Conservation (phyloP, 92 coral and sea anemone species). For the Nematostella vectensis region DNA sequence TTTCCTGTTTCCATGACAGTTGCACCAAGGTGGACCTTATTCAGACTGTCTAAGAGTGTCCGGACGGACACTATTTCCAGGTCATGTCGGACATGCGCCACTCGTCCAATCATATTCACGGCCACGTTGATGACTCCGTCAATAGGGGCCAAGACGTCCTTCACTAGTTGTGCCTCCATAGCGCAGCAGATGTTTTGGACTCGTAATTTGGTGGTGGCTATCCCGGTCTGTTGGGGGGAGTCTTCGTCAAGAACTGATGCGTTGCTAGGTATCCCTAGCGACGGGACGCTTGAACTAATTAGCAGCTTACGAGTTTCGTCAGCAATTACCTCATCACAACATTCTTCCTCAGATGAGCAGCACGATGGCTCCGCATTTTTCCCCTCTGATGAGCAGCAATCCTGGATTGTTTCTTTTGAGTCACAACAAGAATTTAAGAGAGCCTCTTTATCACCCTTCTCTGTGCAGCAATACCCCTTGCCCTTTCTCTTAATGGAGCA, state of each 20-base stretch:
- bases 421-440: not conserved
- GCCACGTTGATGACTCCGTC: slow-evolving; percentile 68
- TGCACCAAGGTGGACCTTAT: slow-evolving; percentile 86
- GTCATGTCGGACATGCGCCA: slow-evolving; percentile 80
- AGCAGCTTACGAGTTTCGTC: not conserved
- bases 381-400: not conserved
- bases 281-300: not conserved
- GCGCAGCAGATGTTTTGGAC: slow-evolving; percentile 95
- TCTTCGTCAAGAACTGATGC: not conserved
- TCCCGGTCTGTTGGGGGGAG: slow-evolving; percentile 5
- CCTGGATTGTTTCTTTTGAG: not conserved
- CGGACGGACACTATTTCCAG: slow-evolving; percentile 80
- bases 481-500: no score
- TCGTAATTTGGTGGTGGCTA: slow-evolving; percentile 80
- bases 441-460: no score
- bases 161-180: slow-evolving; percentile 77
- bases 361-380: not conserved
- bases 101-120: slow-evolving; percentile 96
- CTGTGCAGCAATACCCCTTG: no score
- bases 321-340: not conserved
- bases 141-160: slow-evolving; percentile 61
- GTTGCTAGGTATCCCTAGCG: not conserved
- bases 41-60: slow-evolving; percentile 59
- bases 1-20: slow-evolving; percentile 91
- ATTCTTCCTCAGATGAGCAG: not conserved